Conservation (phyloP, 2,113 vertebrate species). For the Himantopus leucocephalus region DNA sequence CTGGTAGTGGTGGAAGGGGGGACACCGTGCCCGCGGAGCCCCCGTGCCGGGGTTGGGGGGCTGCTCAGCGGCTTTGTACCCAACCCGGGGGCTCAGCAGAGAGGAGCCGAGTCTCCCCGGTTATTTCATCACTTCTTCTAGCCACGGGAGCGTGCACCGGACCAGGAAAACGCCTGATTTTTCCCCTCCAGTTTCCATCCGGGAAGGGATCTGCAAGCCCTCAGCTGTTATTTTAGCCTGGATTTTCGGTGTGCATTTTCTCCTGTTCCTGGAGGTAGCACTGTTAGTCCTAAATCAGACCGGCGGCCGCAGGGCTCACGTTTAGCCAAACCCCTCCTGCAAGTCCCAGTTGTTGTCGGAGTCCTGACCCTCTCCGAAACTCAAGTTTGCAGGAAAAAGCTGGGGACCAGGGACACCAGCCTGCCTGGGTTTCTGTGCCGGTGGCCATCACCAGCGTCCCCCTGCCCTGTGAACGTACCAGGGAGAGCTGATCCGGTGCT, state of each 20-base stretch:
- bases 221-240: not conserved
- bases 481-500: not conserved
- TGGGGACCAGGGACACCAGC: not conserved
- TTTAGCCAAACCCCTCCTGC: not conserved
- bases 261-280: not conserved
- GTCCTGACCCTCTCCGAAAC: not conserved
- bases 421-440: not conserved
- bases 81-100: not conserved
- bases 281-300: not conserved
- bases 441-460: not conserved
- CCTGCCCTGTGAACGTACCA: fast-evolving
- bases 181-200: not conserved
- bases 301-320: not conserved
- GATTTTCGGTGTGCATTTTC: not conserved
- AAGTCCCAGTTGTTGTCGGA: not conserved
- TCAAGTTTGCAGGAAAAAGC: not conserved
- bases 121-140: fast-evolving
- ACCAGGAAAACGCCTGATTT: not conserved
- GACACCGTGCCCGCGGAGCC: not conserved
- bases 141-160: not conserved
- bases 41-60: not conserved
- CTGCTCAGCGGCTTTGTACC: not conserved
- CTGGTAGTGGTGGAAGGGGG: not conserved
- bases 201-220: not conserved
- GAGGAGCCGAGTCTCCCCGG: not conserved